Evolutionary conservation across 2,888 invertebrate species (phyloP).

Genomic region (Pyrochroa serraticornis): DNA sequence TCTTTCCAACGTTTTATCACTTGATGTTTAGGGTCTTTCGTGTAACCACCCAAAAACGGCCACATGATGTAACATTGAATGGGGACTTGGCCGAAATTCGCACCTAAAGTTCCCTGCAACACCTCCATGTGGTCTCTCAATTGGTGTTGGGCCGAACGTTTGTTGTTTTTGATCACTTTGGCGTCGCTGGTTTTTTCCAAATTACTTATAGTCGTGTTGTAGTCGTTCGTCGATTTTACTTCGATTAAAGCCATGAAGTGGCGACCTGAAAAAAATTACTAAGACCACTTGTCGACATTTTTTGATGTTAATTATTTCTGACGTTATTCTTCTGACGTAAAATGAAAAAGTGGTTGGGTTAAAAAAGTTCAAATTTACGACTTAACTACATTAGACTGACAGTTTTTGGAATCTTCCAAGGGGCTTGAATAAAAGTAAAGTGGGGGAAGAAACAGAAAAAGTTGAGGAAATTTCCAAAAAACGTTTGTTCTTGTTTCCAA

Average conservation of each 20-base stretch:
- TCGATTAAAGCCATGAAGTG: conserved; percentile 44
- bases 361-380: too few species aligned
- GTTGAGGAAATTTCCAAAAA: too few species aligned
- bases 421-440: too few species aligned
- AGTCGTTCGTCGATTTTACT: conserved; percentile 53
- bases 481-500: too few species aligned
- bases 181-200: conserved; percentile 49
- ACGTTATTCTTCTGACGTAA: too few species aligned
- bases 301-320: too few species aligned
- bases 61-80: conserved; percentile 52
- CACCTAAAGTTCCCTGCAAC: conserved; percentile 38
- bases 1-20: conserved; percentile 50
- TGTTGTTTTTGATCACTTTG: conserved; percentile 53
- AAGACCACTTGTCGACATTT: too few species aligned
- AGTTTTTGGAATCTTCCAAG: too few species aligned
- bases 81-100: conserved; percentile 30
- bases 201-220: conserved; percentile 37
- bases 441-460: too few species aligned
- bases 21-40: conserved; percentile 48
- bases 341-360: too few species aligned
- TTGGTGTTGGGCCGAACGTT: conserved; percentile 54
- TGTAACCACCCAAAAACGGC: conserved; percentile 50
- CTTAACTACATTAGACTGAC: too few species aligned
- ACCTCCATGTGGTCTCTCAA: conserved; percentile 53
- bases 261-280: conserved; percentile 38